Base-by-base conservation (phyloP, 2,888 invertebrate species). In the Stictocephala bisonia region DNA sequence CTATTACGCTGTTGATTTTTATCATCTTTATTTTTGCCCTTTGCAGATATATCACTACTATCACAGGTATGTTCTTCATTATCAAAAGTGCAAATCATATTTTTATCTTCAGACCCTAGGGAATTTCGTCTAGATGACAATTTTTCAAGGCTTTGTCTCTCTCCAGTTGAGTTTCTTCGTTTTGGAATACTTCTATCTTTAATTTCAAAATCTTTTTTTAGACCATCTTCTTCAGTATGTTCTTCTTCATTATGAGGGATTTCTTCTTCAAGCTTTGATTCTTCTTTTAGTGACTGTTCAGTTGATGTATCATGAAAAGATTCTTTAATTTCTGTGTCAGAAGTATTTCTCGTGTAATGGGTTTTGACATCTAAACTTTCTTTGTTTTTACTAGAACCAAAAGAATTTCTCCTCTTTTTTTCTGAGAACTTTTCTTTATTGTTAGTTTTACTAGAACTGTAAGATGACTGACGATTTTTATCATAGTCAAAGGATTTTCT, bases 131-230 rank as follows among this genome's bases (percentile, higher is more conserved):
- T 51, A 35, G 51, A 31, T 24, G 41, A 41, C 40, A 29, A 18
- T 31, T 68, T 41, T 72, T 67, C 72, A 27, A 44, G n/a, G 4
- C 40, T 26, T 35, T 66, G 67, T 7, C 64, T 64, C 73, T 83
- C 84, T 74, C 83, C 84, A 15, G 84, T 78, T 0, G 84, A 84
- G 77, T 82, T 84, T 68, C 84, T 79, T 31, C 84, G 80, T 74
- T 72, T 72, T 20, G 67, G 51, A 27, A 72, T 27, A 18, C 64
- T 66, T 31, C 51, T 22, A 15, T 69, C 44, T 40, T 58, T 58
- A 27, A 58, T 40, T 82, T 82, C 27, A 80, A 79, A 40, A 81
- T 66, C 75, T 81, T 83, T 15, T 18, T 48, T 68, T 3, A 41
- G 13, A 50, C 24, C 18, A 22, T 22, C 40, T 24, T 44, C 29